Evolutionary conservation across 2,797 vertebrate species (phyloP).

Genomic region (Enteromius argenteus): DNA sequence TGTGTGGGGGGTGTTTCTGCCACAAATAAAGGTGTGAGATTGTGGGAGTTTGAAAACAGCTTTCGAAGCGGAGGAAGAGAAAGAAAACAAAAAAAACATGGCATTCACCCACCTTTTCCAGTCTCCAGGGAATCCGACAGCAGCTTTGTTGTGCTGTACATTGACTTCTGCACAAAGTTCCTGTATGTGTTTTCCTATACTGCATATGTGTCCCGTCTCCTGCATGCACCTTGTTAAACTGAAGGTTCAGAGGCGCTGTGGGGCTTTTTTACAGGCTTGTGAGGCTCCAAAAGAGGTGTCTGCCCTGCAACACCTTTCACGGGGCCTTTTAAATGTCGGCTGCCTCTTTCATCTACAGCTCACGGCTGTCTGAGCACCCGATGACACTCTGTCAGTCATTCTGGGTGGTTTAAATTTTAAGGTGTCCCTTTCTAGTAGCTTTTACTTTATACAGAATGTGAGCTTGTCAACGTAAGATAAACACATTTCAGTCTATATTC

Average conservation of each 20-base stretch:
- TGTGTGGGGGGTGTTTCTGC: constrained; percentile 26
- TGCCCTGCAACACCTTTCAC: not conserved
- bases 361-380: not conserved
- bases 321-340: constrained; percentile 1
- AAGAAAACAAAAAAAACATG: constrained; percentile 44
- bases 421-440: not conserved
- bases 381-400: constrained; percentile 34
- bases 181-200: constrained; percentile 19
- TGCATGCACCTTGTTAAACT: constrained; percentile 6
- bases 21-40: constrained; percentile 49
- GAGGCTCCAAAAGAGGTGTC: not conserved
- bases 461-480: not conserved
- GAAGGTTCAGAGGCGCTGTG: not conserved
- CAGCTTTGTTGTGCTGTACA: constrained; percentile 17
- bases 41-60: constrained; percentile 47
- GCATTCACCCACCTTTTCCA: constrained; percentile 32
- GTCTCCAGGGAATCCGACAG: constrained; percentile 30
- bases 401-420: not conserved
- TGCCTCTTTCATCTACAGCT: not conserved
- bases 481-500: not conserved
- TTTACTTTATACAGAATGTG: not conserved
- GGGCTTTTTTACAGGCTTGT: not conserved
- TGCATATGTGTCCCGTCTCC: not conserved
- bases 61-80: constrained; percentile 30
- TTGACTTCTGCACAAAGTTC: constrained; percentile 12